A percentile compares a stretch with the other conserved stretches of the same genome.
These are phyloP conservation scores for Scaptomyza reducta DNA, from an alignment of 2,888 invertebrate species.

Conservation along the genomic window DNA sequence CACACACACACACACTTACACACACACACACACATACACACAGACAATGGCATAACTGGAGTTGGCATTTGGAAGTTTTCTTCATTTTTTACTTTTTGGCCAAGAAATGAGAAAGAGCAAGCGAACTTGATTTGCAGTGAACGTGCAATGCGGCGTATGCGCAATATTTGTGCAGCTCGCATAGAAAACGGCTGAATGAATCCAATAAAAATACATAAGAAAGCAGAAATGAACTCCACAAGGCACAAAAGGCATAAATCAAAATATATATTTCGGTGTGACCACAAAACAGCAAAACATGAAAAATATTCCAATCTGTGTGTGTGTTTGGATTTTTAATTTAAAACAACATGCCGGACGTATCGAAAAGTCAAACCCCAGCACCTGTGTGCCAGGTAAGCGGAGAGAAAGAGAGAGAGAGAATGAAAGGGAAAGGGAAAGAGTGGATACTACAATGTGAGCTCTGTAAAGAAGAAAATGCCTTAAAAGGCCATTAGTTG, in stretches of 20 bases:
- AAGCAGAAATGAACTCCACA: slow-evolving; percentile 16
- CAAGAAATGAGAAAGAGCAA: slow-evolving; percentile 15
- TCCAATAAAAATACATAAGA: slow-evolving; percentile 60
- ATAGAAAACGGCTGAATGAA: slow-evolving; percentile 42
- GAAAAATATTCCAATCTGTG: slow-evolving; percentile 45
- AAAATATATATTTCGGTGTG: slow-evolving; percentile 46
- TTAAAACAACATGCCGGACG: slow-evolving; percentile 70
- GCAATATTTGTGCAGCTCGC: slow-evolving; percentile 48
- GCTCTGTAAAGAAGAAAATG: slow-evolving; percentile 55
- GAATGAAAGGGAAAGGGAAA: slow-evolving; percentile 9
- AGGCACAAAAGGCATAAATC: slow-evolving; percentile 49
- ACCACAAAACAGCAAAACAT: slow-evolving; percentile 60
- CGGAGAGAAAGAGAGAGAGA: background rate
- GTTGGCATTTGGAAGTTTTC: slow-evolving; percentile 39
- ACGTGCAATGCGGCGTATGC: slow-evolving; percentile 65
- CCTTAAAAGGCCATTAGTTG: slow-evolving; percentile 80
- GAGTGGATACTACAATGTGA: slow-evolving; percentile 20
- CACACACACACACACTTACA: slow-evolving; percentile 17
- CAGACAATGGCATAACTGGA: slow-evolving; percentile 28
- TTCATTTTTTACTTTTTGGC: background rate
- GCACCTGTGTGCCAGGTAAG: slow-evolving; percentile 54
- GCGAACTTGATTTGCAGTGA: slow-evolving; percentile 51
- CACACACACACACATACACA: slow-evolving; percentile 11
- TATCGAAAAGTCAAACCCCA: slow-evolving; percentile 43
- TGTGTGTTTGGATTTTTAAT: slow-evolving; percentile 69